Evolutionary conservation across 2,797 vertebrate species (phyloP).

Genomic region (Gila robusta): DNA sequence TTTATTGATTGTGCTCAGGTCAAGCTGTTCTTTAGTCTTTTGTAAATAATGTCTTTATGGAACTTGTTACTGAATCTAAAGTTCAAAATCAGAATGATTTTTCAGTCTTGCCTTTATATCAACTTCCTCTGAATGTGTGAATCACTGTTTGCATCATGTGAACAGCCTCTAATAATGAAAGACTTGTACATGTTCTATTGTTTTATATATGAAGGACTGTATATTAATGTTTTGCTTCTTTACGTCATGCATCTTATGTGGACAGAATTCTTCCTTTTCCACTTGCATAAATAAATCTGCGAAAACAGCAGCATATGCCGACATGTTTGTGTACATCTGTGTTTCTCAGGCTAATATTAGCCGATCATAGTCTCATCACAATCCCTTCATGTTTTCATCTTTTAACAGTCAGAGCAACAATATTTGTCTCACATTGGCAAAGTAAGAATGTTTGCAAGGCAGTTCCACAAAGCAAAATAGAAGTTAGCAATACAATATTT

Average conservation of each 20-base stretch:
- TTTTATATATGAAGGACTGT: neutral
- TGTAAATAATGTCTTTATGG: neutral
- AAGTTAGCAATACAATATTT: neutral
- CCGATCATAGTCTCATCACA: neutral
- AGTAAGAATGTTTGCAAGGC: neutral
- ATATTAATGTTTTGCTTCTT: neutral
- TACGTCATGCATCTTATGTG: neutral
- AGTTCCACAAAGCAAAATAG: neutral
- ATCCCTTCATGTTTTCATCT: neutral
- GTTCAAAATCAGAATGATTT: neutral
- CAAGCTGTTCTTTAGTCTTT: neutral
- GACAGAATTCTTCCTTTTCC: neutral
- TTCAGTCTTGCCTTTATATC: neutral
- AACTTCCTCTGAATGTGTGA: neutral
- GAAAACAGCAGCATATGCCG: neutral
- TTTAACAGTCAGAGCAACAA: neutral
- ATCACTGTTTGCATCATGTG: neutral
- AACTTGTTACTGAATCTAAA: neutral
- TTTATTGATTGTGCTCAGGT: neutral
- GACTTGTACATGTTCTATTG: neutral
- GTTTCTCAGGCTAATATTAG: neutral
- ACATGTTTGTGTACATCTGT: neutral
- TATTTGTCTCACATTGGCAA: neutral
- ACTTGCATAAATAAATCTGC: slow-evolving; percentile 1
- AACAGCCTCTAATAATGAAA: neutral